phyloP scores from a whole-genome alignment of 2,888 invertebrate genomes.

The Patella ulyssiponensis region DNA sequence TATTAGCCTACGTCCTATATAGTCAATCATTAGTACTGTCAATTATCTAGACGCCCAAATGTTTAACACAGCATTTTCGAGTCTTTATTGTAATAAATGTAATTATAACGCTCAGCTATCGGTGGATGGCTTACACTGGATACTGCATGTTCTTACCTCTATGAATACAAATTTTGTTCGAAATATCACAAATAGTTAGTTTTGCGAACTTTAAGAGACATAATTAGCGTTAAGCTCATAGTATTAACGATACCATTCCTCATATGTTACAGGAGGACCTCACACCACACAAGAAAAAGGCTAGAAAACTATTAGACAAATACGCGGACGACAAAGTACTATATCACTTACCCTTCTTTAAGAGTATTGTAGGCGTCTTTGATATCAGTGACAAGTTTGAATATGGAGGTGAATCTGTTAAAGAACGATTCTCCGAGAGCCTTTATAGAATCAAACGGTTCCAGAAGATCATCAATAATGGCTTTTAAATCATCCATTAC shows the following conservation, averaged over 20 bases:
- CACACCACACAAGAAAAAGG: background rate
- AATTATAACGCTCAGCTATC: too few species aligned
- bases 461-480: constrained; percentile 34
- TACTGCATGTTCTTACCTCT: too few species aligned
- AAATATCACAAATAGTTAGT: too few species aligned
- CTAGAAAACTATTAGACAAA: background rate
- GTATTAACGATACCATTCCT: background rate
- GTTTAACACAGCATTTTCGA: too few species aligned
- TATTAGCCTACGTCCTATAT: too few species aligned
- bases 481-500: constrained; percentile 37
- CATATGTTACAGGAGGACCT: background rate
- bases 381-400: constrained; percentile 36
- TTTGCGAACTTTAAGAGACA: background rate
- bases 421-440: constrained; percentile 41
- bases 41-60: too few species aligned
- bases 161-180: too few species aligned
- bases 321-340: background rate
- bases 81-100: too few species aligned
- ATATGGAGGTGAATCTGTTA: constrained; percentile 29
- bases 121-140: too few species aligned
- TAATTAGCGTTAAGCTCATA: too few species aligned
- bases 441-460: constrained; percentile 34
- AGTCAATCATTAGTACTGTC: too few species aligned
- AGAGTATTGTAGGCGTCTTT: constrained; percentile 42
- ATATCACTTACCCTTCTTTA: constrained; percentile 41